Evolutionary conservation across 2,113 vertebrate species (phyloP).

Genomic region (Oncorhynchus keta): DNA sequence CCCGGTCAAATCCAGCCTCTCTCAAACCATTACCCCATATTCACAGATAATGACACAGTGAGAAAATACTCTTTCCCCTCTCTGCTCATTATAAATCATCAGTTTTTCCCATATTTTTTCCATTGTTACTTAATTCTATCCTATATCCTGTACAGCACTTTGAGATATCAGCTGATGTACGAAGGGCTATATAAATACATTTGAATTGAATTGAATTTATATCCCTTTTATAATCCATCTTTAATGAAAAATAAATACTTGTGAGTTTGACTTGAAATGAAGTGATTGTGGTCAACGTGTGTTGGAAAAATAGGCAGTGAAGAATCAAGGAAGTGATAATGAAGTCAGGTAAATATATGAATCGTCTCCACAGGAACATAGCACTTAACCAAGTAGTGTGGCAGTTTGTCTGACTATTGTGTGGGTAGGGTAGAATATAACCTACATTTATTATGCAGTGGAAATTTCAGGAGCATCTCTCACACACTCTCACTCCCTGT

Average conservation of each 20-base stretch:
- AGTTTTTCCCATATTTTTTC: constrained; percentile 10
- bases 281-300: background rate
- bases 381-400: background rate
- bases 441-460: background rate
- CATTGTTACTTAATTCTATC: constrained; percentile 7
- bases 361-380: background rate
- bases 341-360: background rate
- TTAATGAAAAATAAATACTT: background rate
- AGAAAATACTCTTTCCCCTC: background rate
- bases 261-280: background rate
- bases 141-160: background rate
- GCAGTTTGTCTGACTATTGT: background rate
- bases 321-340: background rate
- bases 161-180: no score
- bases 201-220: no score
- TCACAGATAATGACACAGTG: constrained; percentile 15
- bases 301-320: background rate
- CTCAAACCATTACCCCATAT: constrained; percentile 2
- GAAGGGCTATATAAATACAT: no score
- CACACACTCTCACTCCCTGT: background rate
- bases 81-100: background rate
- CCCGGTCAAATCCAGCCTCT: background rate
- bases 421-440: background rate
- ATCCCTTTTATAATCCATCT: background rate
- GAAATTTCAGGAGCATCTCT: background rate